Conservation (phyloP, 2,113 vertebrate genomes). For the Rhinopomastus cyanomelas region DNA sequence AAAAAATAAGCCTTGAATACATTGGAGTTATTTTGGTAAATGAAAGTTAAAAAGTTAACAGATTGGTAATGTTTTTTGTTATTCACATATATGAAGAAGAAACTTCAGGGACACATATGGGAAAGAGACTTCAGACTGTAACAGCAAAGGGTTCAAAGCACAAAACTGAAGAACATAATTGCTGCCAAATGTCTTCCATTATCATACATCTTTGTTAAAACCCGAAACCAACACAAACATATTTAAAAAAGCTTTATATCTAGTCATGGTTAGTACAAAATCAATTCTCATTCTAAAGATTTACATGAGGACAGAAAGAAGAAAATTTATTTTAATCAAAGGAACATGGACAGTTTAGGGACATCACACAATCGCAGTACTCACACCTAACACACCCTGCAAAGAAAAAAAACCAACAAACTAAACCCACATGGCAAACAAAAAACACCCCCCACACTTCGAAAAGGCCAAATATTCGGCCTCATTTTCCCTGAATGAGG, state of each 20-base stretch:
- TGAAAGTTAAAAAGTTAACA: not conserved
- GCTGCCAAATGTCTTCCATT: not conserved
- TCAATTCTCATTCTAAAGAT: not conserved
- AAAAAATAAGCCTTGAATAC: not conserved
- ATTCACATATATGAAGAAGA: not conserved
- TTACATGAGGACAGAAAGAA: not conserved
- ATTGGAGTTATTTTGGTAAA: not conserved
- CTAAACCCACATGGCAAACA: not conserved
- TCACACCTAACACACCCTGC: not conserved
- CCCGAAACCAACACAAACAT: not conserved
- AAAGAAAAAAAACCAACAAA: not conserved
- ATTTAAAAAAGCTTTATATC: not conserved
- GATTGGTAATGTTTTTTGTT: not conserved
- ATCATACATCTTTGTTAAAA: not conserved
- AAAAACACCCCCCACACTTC: not conserved
- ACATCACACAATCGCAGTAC: not conserved
- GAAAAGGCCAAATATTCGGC: not conserved
- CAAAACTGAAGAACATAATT: not conserved
- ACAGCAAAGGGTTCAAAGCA: not conserved
- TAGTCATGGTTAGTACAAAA: not conserved
- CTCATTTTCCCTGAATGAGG: not conserved
- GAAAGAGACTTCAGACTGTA: not conserved
- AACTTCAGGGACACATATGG: not conserved
- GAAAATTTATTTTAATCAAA: not conserved
- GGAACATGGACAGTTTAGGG: not conserved